phyloP scores from a whole-genome alignment of 2,888 invertebrate species.

The Tenthredo amoena region DNA sequence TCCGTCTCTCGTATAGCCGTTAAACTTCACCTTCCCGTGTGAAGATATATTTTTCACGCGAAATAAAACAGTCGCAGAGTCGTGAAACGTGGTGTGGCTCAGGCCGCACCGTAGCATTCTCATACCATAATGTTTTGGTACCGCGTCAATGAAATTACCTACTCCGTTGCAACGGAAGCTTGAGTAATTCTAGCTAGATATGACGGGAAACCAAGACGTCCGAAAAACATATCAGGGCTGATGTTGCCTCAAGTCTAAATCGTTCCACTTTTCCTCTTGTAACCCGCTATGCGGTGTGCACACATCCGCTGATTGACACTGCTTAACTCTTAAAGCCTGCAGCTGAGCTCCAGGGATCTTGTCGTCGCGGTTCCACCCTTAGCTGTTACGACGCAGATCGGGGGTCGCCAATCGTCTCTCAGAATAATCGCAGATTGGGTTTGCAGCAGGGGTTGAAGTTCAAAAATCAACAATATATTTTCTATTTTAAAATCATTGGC shows the following conservation, averaged over 20 bases:
- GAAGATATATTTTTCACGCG: background rate
- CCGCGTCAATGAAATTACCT: background rate
- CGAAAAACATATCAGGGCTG: slow-evolving; percentile 1
- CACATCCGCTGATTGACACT: slow-evolving; percentile 28
- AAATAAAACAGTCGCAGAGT: background rate
- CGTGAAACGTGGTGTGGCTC: background rate
- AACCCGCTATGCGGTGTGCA: background rate
- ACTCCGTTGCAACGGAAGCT: background rate
- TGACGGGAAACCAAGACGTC: background rate
- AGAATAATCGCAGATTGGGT: background rate
- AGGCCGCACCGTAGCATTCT: background rate
- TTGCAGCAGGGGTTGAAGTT: background rate
- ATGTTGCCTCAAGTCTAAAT: background rate
- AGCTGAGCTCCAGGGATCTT: slow-evolving; percentile 17
- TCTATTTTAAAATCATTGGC: background rate
- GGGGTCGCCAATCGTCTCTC: background rate
- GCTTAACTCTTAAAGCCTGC: slow-evolving; percentile 2
- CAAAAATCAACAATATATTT: background rate
- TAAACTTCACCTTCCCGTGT: background rate
- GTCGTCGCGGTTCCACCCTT: background rate
- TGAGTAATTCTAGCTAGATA: background rate
- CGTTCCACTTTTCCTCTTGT: background rate
- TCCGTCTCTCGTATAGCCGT: background rate
- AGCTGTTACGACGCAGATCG: slow-evolving; percentile 7
- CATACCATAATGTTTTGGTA: background rate